These are phyloP conservation scores for Petrocephalus microphthalmus DNA, from an alignment of 2,113 vertebrate genomes.

Conservation along the genomic window DNA sequence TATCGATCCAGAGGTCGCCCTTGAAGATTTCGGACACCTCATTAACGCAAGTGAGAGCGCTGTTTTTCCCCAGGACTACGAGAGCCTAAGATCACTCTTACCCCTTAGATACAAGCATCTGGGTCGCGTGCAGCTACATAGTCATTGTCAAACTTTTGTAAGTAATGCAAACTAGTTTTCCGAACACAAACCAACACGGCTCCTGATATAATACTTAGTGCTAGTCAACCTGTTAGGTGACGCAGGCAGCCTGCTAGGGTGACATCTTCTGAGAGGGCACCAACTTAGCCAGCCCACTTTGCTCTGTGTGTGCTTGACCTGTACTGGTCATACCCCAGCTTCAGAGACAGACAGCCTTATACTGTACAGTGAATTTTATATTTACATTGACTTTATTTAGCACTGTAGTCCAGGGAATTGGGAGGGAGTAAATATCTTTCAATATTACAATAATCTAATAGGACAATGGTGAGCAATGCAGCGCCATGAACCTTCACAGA, in stretches of 20 bases:
- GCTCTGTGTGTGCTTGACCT: too few relatives aligned
- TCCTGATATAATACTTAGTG: neutral
- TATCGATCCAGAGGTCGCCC: constrained; percentile 1
- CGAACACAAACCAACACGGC: neutral
- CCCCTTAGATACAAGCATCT: neutral
- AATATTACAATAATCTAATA: neutral
- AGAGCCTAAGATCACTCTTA: neutral
- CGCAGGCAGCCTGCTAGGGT: neutral
- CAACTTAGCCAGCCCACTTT: neutral
- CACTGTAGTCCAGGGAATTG: neutral
- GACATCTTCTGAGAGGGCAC: neutral
- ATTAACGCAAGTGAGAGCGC: neutral
- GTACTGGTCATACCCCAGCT: neutral
- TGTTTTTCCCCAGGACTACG: neutral
- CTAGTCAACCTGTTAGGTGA: neutral
- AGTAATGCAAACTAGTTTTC: neutral
- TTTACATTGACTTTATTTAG: neutral
- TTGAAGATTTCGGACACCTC: neutral
- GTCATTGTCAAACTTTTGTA: neutral
- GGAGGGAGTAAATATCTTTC: neutral
- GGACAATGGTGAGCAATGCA: neutral
- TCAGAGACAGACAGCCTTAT: neutral
- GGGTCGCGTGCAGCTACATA: neutral
- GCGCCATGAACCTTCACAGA: neutral
- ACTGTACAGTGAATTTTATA: neutral